Evolutionary conservation across 2,888 invertebrate species (phyloP).

Genomic region (Drosophila setosimentum): DNA sequence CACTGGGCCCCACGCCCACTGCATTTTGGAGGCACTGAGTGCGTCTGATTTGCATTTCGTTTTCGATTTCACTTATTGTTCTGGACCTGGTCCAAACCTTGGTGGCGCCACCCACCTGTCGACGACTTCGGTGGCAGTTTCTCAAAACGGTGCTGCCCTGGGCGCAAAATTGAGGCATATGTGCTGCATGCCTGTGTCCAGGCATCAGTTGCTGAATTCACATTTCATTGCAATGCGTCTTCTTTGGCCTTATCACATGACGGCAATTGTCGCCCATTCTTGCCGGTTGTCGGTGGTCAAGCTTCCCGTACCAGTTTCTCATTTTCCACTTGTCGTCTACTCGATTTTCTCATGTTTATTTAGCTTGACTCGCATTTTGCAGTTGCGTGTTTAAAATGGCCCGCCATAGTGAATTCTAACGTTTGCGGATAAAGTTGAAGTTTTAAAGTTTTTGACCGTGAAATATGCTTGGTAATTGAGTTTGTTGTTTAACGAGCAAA

Average conservation of each 20-base stretch:
- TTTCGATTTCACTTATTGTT: constrained; percentile 66
- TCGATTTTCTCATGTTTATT: constrained; percentile 48
- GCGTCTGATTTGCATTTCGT: constrained; percentile 48
- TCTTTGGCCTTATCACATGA: constrained; percentile 29
- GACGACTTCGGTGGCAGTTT: constrained; percentile 21
- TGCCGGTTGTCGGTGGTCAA: constrained; percentile 56
- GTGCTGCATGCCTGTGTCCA: neutral
- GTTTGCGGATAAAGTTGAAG: constrained; percentile 29
- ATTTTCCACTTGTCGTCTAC: constrained; percentile 5
- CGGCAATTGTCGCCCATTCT: constrained; percentile 55
- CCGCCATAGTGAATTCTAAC: constrained; percentile 19
- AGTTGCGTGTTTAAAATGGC: constrained; percentile 56
- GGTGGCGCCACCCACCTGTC: constrained; percentile 58
- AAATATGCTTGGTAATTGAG: constrained; percentile 41
- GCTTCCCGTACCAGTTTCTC: constrained; percentile 39
- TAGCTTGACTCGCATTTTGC: constrained; percentile 48
- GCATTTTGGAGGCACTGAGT: constrained; percentile 21
- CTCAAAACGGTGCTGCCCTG: constrained; percentile 16
- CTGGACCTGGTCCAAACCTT: constrained; percentile 6
- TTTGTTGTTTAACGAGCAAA: constrained; percentile 26
- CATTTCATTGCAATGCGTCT: constrained; percentile 25
- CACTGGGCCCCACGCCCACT: constrained; percentile 11
- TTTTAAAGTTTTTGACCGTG: constrained; percentile 46
- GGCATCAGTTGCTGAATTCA: constrained; percentile 9
- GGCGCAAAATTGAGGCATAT: constrained; percentile 8